Conservation (phyloP, 2,113 vertebrate species). For the Haplochromis burtoni region DNA sequence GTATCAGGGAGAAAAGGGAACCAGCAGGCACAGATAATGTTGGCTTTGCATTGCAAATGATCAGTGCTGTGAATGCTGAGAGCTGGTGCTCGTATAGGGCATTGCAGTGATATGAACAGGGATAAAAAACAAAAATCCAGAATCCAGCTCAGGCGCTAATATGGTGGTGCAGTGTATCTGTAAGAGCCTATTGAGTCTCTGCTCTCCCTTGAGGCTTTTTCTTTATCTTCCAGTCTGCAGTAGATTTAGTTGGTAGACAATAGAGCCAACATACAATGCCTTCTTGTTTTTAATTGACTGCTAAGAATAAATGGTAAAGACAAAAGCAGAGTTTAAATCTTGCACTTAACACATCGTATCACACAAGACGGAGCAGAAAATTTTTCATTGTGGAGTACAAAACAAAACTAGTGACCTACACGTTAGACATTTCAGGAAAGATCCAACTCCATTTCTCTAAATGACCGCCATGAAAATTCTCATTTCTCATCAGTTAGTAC, state of each 20-base stretch:
- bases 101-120: neutral
- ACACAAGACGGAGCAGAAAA: neutral
- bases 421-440: neutral
- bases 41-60: slow-evolving; percentile 57
- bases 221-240: neutral
- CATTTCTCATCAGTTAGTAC: too few species aligned
- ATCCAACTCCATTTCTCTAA: neutral
- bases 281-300: slow-evolving; percentile 12
- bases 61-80: slow-evolving; percentile 3
- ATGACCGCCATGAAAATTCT: neutral
- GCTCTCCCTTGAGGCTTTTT: neutral
- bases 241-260: slow-evolving; percentile 30
- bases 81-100: neutral
- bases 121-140: slow-evolving; percentile 20
- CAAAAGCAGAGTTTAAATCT: neutral
- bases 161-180: neutral
- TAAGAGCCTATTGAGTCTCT: neutral
- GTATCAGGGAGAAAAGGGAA: neutral
- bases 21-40: slow-evolving; percentile 26
- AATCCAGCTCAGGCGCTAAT: neutral
- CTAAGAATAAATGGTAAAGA: neutral
- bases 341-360: neutral
- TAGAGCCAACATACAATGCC: neutral
- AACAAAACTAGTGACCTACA: neutral
- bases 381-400: neutral